phyloP scores from a whole-genome alignment of 1,140 invertebrate species.

The Tachypleus tridentatus region DNA sequence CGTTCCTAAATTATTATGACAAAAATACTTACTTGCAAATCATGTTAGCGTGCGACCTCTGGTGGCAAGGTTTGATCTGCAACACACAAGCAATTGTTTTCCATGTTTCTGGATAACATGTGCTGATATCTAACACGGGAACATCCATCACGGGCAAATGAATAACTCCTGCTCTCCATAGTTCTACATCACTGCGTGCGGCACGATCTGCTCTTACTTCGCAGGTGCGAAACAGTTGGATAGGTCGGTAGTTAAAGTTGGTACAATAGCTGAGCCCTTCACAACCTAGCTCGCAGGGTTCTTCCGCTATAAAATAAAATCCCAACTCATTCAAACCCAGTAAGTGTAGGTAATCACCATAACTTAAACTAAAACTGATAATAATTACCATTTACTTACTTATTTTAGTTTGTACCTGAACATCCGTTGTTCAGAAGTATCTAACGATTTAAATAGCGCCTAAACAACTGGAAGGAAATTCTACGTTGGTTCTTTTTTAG shows the following conservation, averaged over 20 bases:
- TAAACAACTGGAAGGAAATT: no score
- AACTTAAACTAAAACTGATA: no score
- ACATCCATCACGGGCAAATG: slow-evolving; percentile 52
- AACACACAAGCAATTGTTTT: slow-evolving; percentile 72
- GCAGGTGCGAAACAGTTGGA: slow-evolving; percentile 61
- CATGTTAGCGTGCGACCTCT: slow-evolving; percentile 53
- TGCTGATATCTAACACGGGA: slow-evolving; percentile 58
- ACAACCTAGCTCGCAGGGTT: slow-evolving; percentile 70
- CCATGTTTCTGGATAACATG: slow-evolving; percentile 64
- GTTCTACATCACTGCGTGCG: slow-evolving; percentile 43
- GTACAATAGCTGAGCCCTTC: slow-evolving; percentile 62
- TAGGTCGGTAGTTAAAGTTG: slow-evolving; percentile 65
- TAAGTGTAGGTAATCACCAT: no score
- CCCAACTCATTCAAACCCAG: no score
- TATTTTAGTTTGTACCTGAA: no score
- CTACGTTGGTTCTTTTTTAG: no score
- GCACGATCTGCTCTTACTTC: slow-evolving; percentile 48
- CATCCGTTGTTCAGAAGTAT: no score
- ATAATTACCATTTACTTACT: no score
- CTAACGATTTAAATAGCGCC: no score
- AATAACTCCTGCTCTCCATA: slow-evolving; percentile 41
- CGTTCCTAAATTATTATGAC: background rate
- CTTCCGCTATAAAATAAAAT: slow-evolving; percentile 44
- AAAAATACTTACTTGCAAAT: slow-evolving; percentile 48
- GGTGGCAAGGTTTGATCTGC: slow-evolving; percentile 72